phyloP scores from a whole-genome alignment of 2,797 vertebrate genomes.

The Sebastes paucispinis region DNA sequence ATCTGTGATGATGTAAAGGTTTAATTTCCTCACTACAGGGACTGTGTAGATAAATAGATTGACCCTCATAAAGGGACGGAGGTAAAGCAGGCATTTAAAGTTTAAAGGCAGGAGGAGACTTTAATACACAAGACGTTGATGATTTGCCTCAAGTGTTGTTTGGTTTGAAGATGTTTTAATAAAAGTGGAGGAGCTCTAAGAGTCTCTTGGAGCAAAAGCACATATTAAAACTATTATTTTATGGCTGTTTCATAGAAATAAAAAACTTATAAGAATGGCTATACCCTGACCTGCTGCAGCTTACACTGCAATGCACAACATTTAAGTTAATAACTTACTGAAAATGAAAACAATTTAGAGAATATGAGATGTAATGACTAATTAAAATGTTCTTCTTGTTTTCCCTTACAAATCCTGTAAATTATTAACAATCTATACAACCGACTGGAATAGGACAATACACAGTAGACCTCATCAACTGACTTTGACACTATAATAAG shows the following conservation, averaged over 20 bases:
- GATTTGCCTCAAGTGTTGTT: background rate
- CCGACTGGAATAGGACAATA: background rate
- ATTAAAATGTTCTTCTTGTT: background rate
- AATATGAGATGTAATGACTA: background rate
- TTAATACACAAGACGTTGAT: background rate
- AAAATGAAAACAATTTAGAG: background rate
- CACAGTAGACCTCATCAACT: background rate
- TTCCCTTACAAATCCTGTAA: background rate
- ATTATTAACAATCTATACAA: background rate
- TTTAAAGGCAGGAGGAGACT: conserved; percentile 1
- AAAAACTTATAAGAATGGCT: background rate
- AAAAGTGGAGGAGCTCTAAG: background rate
- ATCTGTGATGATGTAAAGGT: conserved; percentile 46
- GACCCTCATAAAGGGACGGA: conserved; percentile 21
- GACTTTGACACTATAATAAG: background rate
- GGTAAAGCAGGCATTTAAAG: conserved; percentile 21
- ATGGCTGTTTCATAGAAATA: background rate
- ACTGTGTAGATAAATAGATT: conserved; percentile 15
- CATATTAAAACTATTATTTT: background rate
- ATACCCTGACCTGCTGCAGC: background rate
- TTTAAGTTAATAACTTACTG: background rate
- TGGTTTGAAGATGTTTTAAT: conserved; percentile 13
- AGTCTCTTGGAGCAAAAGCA: background rate
- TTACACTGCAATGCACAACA: background rate
- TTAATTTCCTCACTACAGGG: conserved; percentile 39